Evolutionary conservation across 2,888 invertebrate species (phyloP), one percentile per base, ranked within the genome.

Genomic region (Poecilus cupreus): DNA sequence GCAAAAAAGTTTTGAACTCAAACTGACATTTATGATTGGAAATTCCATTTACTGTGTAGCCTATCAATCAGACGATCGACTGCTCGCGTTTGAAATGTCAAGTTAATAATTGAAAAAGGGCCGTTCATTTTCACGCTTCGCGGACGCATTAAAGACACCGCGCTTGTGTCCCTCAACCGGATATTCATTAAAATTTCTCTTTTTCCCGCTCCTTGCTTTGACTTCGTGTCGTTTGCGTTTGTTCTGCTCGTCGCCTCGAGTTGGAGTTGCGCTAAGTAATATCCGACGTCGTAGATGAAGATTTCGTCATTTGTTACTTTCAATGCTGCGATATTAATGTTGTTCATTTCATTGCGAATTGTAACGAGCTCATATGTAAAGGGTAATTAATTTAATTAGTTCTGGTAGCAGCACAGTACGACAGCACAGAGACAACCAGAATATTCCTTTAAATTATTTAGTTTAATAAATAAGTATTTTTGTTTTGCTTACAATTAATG

Each of bases 51-150:
- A 16, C 0, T 78, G 22, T 24, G 78, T 64, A 70, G 46, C 70
- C 46, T 68, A 79, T 79, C 79, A 79, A 79, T 49, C 68, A 64
- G 68, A 43, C 70, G 79, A 79, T 79, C 49, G 70, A 49, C 79
- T 70, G 68, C 22, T 68, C 68, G 22, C 51, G 70, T 70, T 70
- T 79, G 70, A 79, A 70, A 51, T 70, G 43, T 64, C 76, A 79
- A 79, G 79, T 68, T 79, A 79, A 79, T 79, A 79, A 79, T 79
- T 79, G 79, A 79, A 79, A 79, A 79, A 68, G 54, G 51, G 26
- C 46, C 49, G 68, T 68, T 79, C 79, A 18, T 70, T 79, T 79
- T 79, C 70, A 79, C 79, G 79, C 68, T 79, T 32, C 16, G 46
- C 13, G 37, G 49, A 32, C 51, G 20, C 70, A 68, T 70, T 79